Evolutionary conservation across 2,113 vertebrate genomes (phyloP).

Genomic region (Brachypodius melanocephalos): DNA sequence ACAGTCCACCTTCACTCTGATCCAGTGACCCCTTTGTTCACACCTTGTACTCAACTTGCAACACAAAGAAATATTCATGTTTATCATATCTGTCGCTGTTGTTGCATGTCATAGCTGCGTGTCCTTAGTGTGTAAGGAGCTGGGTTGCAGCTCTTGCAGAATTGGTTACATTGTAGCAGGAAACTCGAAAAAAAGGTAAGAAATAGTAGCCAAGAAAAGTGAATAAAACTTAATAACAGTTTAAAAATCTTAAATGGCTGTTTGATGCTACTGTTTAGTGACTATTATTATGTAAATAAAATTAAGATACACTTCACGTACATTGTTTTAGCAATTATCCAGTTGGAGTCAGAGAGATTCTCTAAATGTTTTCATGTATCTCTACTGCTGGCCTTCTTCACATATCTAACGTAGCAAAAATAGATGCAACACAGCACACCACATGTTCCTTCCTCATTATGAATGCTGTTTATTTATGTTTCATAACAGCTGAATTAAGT

Average conservation of each 20-base stretch:
- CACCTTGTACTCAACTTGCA: neutral
- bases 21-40: neutral
- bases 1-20: neutral
- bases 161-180: neutral
- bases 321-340: neutral
- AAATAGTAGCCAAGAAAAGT: neutral
- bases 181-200: neutral
- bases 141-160: neutral
- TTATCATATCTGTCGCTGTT: rapidly evolving
- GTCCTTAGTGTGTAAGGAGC: neutral
- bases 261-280: neutral
- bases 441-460: neutral
- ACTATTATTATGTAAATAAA: neutral
- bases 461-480: neutral
- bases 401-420: neutral
- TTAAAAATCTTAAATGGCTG: neutral
- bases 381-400: neutral
- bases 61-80: neutral
- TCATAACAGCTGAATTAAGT: neutral
- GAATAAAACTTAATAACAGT: neutral
- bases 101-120: neutral
- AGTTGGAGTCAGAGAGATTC: neutral
- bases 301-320: neutral
- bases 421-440: neutral
- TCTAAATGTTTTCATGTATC: neutral